phyloP scores from a whole-genome alignment of 2,113 vertebrate species.

The Carassius carassius region DNA sequence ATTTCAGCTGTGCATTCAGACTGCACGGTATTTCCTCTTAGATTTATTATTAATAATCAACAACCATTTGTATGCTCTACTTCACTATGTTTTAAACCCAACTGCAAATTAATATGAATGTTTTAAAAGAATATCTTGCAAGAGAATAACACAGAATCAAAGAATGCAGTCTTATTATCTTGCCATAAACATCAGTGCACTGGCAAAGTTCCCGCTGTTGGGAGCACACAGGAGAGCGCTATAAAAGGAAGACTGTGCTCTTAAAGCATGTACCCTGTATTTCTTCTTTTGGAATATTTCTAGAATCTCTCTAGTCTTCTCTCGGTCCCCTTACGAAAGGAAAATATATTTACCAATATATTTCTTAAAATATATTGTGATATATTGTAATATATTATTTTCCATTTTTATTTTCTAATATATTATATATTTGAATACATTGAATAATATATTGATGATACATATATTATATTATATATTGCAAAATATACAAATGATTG shows the following conservation, averaged over 20 bases:
- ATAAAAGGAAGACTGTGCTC: conserved; percentile 10
- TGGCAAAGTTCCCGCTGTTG: not conserved
- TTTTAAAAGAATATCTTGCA: not conserved
- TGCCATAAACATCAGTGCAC: not conserved
- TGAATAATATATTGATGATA: no score
- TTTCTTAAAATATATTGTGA: no score
- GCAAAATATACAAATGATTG: no score
- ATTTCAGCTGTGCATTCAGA: conserved; percentile 9
- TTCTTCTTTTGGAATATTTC: conserved; percentile 25
- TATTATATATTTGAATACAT: no score
- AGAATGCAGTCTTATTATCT: conserved; percentile 16
- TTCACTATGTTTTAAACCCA: not conserved
- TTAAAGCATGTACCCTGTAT: conserved; percentile 5
- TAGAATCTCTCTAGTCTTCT: conserved; percentile 15
- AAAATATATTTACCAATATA: no score
- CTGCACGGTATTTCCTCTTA: not conserved
- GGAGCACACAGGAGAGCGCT: not conserved
- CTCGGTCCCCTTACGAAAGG: no score
- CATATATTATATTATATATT: no score
- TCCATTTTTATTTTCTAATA: no score
- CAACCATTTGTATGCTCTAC: conserved; percentile 9
- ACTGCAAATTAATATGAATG: not conserved
- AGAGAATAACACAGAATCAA: not conserved
- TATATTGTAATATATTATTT: no score
- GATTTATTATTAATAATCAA: conserved; percentile 41